These are phyloP conservation scores for Prionailurus bengalensis DNA, from an alignment of 2,113 vertebrate species.

Conservation along the genomic window DNA sequence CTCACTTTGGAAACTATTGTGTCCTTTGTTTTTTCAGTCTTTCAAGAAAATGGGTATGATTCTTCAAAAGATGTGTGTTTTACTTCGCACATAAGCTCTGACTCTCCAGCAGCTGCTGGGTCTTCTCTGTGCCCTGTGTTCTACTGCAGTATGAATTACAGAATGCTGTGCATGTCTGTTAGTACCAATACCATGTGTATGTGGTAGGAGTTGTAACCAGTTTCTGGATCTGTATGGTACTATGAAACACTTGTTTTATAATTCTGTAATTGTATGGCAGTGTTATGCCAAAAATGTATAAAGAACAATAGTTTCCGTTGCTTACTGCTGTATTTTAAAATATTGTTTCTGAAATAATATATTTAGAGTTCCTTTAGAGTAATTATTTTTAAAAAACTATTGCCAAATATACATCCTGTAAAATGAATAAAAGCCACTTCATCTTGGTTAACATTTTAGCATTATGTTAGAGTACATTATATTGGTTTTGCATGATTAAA, in stretches of 20 bases:
- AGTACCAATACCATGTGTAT: conserved; percentile 85
- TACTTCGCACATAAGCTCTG: not conserved
- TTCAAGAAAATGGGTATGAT: conserved; percentile 66
- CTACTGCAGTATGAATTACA: conserved; percentile 75
- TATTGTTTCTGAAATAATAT: conserved; percentile 84
- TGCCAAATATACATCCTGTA: conserved; percentile 75
- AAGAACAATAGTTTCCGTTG: conserved; percentile 88
- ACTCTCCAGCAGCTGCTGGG: conserved; percentile 9
- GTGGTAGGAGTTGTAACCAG: conserved; percentile 88
- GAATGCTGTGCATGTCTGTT: conserved; percentile 83
- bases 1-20: not conserved
- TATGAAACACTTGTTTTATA: conserved; percentile 87
- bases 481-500: conserved; percentile 82
- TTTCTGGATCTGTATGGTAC: conserved; percentile 88
- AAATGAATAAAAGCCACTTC: conserved; percentile 82
- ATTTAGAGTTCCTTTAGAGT: conserved; percentile 85
- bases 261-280: conserved; percentile 88
- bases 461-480: conserved; percentile 76
- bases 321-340: conserved; percentile 87
- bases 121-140: conserved; percentile 74
- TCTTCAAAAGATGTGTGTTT: conserved; percentile 6
- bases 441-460: conserved; percentile 82
- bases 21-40: conserved; percentile 54
- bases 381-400: conserved; percentile 88
- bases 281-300: conserved; percentile 86